These are phyloP conservation scores for Tanaodytes sp. DNA, from an alignment of 2,888 invertebrate species.

Conservation along the genomic window DNA sequence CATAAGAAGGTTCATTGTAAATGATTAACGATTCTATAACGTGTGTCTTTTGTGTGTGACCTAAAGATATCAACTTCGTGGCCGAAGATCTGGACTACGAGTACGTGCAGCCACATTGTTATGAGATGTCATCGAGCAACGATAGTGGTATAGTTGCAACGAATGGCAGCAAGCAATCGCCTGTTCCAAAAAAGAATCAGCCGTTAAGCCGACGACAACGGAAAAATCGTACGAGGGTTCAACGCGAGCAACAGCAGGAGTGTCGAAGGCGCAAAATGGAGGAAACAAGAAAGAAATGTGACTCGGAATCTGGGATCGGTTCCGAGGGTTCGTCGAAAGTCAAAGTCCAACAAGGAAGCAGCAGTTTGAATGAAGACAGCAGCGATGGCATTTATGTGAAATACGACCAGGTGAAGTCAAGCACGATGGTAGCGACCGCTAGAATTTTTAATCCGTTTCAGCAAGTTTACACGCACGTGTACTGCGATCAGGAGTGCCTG, in stretches of 20 bases:
- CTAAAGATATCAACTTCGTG: constrained; percentile 70
- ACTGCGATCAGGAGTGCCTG: not conserved
- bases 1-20: constrained; percentile 2
- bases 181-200: not conserved
- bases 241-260: constrained; percentile 54
- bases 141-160: constrained; percentile 14
- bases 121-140: constrained; percentile 37
- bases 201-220: constrained; percentile 74
- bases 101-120: constrained; percentile 54
- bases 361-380: constrained; percentile 23
- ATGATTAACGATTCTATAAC: constrained; percentile 58
- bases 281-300: constrained; percentile 8
- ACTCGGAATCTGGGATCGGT: constrained; percentile 28
- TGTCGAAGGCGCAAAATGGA: not conserved
- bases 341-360: constrained; percentile 15
- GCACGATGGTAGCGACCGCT: not conserved
- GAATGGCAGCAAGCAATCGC: constrained; percentile 18
- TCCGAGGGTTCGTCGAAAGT: constrained; percentile 14
- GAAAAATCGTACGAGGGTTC: constrained; percentile 72
- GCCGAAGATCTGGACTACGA: constrained; percentile 74
- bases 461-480: not conserved
- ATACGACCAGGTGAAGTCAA: not conserved
- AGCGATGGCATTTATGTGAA: constrained; percentile 7
- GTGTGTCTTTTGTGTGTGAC: constrained; percentile 68
- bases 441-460: too few species aligned